Evolutionary conservation across 2,888 invertebrate genomes (phyloP), one percentile per base, ranked within the genome.

Genomic region (Tetragonula carbonaria): DNA sequence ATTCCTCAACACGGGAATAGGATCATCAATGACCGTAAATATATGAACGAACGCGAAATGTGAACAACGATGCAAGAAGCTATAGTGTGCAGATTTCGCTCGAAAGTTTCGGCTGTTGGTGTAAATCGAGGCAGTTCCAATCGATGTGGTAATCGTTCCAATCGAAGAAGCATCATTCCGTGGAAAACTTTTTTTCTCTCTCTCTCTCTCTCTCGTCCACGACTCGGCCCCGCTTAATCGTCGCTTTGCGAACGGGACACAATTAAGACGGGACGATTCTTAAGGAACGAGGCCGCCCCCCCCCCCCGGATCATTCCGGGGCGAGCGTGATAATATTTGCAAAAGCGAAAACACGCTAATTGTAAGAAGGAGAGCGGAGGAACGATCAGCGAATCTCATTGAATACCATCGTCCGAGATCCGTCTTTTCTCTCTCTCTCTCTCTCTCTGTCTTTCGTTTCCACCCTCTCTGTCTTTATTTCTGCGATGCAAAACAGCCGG

Each of bases 401-500:
- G 71, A 62, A 68, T 21, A 51, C 59, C 59, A 45, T 62, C 51
- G 57, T 6, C 16, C 45, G 11, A 18, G 63, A 62, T 21, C n/a
- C 55, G 11, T 23, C n/a, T n/a, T 16, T 21, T 21, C 33, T 33
- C 33, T 51, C 80, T 45, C 45, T 45, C 38, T 38, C 8, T 38
- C 38, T 38, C 28, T 28, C 28, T 38, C 23, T 53, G 45, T 78
- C 53, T 73, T 23, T 33, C 50, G n/a, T 59, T n/a, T 59, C 57
- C 23, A 33, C 57, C 45, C n/a, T 28, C n/a, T 28, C 23, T 23
- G 28, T 53, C 18, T 28, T n/a, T 50, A 57, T 62, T 68, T 85
- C 77, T 79, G 72, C 74, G 74, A 84, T 88, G 87, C 84, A 87
- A 90, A 87, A 71, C 83, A 86, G 84, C 33, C 84, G 71, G 77